Percentiles rank a stretch among this genome's conserved stretches.
Conservation (phyloP, 1,140 invertebrate genomes). For the Tribolium castaneum region DNA sequence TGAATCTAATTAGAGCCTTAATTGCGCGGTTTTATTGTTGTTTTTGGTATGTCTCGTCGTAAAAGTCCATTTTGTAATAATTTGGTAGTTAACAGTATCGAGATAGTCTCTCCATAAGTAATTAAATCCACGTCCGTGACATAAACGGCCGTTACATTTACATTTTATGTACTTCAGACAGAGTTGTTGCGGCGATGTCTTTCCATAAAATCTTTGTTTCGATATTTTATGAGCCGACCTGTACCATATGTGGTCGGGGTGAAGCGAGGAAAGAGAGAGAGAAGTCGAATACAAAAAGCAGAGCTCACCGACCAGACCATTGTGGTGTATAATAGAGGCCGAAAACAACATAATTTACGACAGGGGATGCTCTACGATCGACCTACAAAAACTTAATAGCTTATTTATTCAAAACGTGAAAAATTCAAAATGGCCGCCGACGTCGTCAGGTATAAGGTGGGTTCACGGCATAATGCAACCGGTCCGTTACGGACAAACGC, state of each 20-base stretch:
- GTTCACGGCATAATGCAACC: constrained; percentile 53
- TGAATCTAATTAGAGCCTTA: constrained; percentile 4
- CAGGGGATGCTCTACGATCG: constrained; percentile 55
- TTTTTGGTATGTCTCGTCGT: not conserved
- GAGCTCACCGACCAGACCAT: constrained; percentile 34
- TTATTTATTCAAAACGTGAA: constrained; percentile 65
- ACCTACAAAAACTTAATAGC: constrained; percentile 64
- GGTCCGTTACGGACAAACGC: constrained; percentile 47
- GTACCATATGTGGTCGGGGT: constrained; percentile 14
- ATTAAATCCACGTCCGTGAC: constrained; percentile 27
- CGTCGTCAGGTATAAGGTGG: constrained; percentile 49
- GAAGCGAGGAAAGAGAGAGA: not conserved
- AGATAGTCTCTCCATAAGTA: not conserved
- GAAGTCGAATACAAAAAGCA: constrained; percentile 1
- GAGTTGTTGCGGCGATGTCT: constrained; percentile 29
- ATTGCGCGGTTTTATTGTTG: not conserved
- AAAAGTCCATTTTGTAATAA: constrained; percentile 11
- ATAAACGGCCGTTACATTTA: constrained; percentile 22
- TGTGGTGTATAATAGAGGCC: constrained; percentile 51
- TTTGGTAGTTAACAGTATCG: constrained; percentile 4
- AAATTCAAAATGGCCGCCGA: constrained; percentile 63
- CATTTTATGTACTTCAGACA: constrained; percentile 41
- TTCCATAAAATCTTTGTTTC: constrained; percentile 43
- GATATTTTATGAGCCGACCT: constrained; percentile 27
- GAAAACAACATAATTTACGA: constrained; percentile 64